Evolutionary conservation across 2,797 vertebrate species (phyloP).

Genomic region (Pipistrellus pygmaeus): DNA sequence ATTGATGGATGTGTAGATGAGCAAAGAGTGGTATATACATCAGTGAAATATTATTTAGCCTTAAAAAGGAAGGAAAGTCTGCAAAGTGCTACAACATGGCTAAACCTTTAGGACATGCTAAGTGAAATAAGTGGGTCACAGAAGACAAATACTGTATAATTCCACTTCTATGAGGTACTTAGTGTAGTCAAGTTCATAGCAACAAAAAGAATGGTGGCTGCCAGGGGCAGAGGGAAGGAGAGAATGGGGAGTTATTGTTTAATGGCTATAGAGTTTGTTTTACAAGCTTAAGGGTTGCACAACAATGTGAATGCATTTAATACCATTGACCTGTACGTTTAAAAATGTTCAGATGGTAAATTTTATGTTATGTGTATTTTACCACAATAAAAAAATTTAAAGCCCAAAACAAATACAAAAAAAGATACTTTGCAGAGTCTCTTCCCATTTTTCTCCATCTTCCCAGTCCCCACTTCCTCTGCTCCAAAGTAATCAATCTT

Average conservation of each 20-base stretch:
- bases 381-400: constrained; percentile 39
- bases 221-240: not conserved
- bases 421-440: not conserved
- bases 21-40: not conserved
- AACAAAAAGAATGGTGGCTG: not conserved
- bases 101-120: not conserved
- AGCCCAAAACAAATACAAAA: not conserved
- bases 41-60: not conserved
- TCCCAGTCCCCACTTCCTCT: not conserved
- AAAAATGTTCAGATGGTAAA: constrained; percentile 17
- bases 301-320: constrained; percentile 36
- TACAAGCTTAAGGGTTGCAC: not conserved
- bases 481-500: not conserved
- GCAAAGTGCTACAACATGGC: not conserved
- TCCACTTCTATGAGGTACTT: not conserved
- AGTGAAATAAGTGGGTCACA: constrained; percentile 11
- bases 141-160: not conserved
- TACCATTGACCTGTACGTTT: not conserved
- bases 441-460: constrained; percentile 17
- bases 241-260: not conserved
- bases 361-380: constrained; percentile 39
- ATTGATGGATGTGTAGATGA: not conserved
- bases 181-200: not conserved
- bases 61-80: not conserved
- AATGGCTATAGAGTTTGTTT: not conserved